Evolutionary conservation across 2,888 invertebrate species (phyloP).

Genomic region (Lochmaea crataegi): DNA sequence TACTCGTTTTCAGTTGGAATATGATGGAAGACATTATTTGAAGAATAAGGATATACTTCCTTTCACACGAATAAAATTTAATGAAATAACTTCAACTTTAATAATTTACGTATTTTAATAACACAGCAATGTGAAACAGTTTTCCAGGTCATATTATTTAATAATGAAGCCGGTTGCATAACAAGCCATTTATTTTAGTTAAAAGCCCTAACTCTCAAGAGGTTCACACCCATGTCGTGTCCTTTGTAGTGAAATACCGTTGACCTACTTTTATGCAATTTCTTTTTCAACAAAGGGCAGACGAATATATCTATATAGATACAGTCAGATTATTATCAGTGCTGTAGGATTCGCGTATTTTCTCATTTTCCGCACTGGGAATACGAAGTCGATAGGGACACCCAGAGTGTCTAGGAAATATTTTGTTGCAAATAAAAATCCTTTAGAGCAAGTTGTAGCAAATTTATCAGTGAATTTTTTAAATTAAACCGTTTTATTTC

Average conservation of each 20-base stretch:
- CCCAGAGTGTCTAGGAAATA: not conserved
- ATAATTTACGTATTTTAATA: not conserved
- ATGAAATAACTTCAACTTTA: not conserved
- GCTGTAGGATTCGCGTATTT: not conserved
- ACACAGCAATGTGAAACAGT: not conserved
- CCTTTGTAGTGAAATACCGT: slow-evolving; percentile 28
- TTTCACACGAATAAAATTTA: no score
- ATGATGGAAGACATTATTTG: not conserved
- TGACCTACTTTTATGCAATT: slow-evolving; percentile 30
- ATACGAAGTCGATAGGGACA: not conserved
- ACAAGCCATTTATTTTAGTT: slow-evolving; percentile 32
- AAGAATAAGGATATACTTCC: not conserved
- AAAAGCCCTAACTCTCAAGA: slow-evolving; percentile 29
- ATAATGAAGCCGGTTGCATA: slow-evolving; percentile 20
- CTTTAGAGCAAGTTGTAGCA: no score
- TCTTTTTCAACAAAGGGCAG: slow-evolving; percentile 27
- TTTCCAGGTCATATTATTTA: slow-evolving; percentile 16
- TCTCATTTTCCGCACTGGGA: not conserved
- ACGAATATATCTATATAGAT: slow-evolving; percentile 20
- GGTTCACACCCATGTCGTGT: slow-evolving; percentile 33
- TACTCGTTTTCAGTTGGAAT: no score
- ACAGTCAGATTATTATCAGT: slow-evolving; percentile 29
- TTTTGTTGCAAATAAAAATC: not conserved
- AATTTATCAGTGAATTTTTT: no score
- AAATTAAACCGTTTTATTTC: no score